phyloP scores from a whole-genome alignment of 2,888 invertebrate species.

The Chorisops tibialis region DNA sequence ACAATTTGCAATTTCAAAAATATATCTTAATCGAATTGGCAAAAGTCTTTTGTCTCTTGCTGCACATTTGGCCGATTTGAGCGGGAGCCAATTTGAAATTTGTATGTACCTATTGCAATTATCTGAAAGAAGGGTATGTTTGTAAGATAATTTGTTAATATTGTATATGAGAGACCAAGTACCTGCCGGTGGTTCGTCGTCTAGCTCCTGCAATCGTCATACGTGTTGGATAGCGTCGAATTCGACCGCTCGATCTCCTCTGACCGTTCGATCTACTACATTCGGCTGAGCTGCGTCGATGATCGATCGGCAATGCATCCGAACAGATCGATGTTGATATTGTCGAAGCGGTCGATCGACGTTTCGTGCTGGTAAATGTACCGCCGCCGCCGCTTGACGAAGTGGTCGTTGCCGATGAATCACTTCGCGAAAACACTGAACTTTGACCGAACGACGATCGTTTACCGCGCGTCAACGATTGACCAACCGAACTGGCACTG shows the following conservation, averaged over 20 bases:
- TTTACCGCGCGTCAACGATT: constrained; percentile 41
- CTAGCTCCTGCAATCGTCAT: constrained; percentile 51
- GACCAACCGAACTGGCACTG: constrained; percentile 12
- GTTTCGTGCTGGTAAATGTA: constrained; percentile 48
- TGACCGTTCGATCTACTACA: constrained; percentile 42
- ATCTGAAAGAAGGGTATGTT: too few species aligned
- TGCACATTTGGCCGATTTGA: too few species aligned
- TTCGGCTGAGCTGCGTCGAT: constrained; percentile 50
- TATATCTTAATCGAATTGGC: too few species aligned
- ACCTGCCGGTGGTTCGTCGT: constrained; percentile 53
- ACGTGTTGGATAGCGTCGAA: constrained; percentile 47
- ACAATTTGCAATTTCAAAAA: too few species aligned
- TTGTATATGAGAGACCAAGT: too few species aligned
- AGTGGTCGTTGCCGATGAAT: constrained; percentile 51
- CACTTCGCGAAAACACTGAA: constrained; percentile 48
- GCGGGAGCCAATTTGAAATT: too few species aligned
- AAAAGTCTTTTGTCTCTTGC: too few species aligned
- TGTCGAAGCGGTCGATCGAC: constrained; percentile 50
- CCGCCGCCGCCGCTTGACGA: constrained; percentile 47
- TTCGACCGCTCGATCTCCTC: constrained; percentile 48
- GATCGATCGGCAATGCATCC: constrained; percentile 46
- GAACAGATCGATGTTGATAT: constrained; percentile 51
- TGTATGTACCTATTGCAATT: too few species aligned
- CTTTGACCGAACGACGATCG: constrained; percentile 44
- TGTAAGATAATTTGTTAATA: too few species aligned